Base-by-base conservation (phyloP, 2,113 vertebrate genomes). In the Halcyon malimbica region DNA sequence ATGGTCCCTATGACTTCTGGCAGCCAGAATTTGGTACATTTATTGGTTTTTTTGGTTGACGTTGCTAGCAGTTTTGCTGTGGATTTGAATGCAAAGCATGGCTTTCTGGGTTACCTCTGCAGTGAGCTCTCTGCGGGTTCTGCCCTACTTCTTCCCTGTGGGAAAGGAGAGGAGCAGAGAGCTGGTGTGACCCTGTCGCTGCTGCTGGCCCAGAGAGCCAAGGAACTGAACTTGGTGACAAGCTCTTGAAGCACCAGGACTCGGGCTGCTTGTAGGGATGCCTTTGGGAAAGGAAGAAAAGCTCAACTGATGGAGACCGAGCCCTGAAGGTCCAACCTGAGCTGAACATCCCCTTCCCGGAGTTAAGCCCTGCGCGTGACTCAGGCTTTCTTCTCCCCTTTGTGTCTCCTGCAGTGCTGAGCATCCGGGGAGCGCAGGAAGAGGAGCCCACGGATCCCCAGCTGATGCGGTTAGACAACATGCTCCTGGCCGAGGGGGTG, bases 401-500 rank as follows among this genome's bases (percentile, higher is more conserved):
- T 97, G 56, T 96, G 89, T 98, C 93, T 97, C 83, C 94, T 73
- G 41, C 96, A 99, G 99, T 99, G 91, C 98, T 99, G 97, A 99
- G 99, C 97, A 99, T 99, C 97, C 99, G 99, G 10, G 99, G 99
- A 16, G 99, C 99, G 1, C 99, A 99, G 96, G 99, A 99, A 89
- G 99, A 99, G 96, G 99, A 99, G 96, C 99, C 99, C 51, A 99
- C 99, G 1, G 99, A 99, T 92, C 99, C 99, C 7, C 99, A 99
- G 98, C 98, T 99, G 91, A 99, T 99, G 99, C 98, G 99, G 35
- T 97, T 99, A 98, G 99, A 99, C 98, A 99, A 99, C 98, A 99
- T 99, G 99, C 98, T 99, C 64, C 97, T 99, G 95, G 99, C 99
- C 0, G 99, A 99, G 96, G 99, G 99, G 3, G 99, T 99, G 67